These are phyloP conservation scores for Melanotaenia pygmaea DNA, from an alignment of 2,797 vertebrate genomes.

Conservation along the genomic window DNA sequence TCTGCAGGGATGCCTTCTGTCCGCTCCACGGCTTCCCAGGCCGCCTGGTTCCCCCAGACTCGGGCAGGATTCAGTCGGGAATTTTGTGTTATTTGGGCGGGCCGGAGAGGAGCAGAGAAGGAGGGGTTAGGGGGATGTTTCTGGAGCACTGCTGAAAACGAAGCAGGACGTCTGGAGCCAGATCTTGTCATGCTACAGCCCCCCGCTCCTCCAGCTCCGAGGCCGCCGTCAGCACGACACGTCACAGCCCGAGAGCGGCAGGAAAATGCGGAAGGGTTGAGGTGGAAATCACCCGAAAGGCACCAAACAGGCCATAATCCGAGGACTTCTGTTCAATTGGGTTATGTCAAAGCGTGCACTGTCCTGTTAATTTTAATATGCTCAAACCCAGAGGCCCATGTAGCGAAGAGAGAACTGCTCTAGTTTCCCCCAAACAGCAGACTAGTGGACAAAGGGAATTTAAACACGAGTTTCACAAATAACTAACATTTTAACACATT, in stretches of 20 bases:
- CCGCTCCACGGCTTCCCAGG: constrained; percentile 79
- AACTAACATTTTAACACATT: constrained; percentile 25
- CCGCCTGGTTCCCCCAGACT: constrained; percentile 85
- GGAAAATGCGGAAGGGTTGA: constrained; percentile 93
- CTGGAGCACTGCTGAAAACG: constrained; percentile 83
- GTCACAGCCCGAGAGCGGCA: constrained; percentile 94
- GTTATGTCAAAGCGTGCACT: constrained; percentile 23
- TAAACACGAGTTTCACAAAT: constrained; percentile 21
- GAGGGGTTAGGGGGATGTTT: constrained; percentile 88
- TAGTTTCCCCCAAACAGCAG: background rate
- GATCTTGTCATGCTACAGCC: constrained; percentile 86
- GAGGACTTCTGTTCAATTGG: constrained; percentile 22
- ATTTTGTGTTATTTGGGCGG: constrained; percentile 87
- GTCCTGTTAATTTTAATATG: constrained; percentile 25
- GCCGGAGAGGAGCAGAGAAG: constrained; percentile 88
- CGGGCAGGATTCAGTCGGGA: constrained; percentile 86
- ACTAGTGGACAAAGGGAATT: constrained; percentile 5
- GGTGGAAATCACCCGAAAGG: constrained; percentile 81
- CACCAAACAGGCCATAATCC: constrained; percentile 75
- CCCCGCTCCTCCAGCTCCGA: constrained; percentile 90
- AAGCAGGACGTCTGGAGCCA: constrained; percentile 81
- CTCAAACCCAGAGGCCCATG: constrained; percentile 16
- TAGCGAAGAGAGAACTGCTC: background rate
- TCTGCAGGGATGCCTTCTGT: constrained; percentile 83
- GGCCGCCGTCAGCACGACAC: constrained; percentile 95